Base-by-base conservation (phyloP, 1,140 invertebrate species). In the Drosophila hydei region DNA sequence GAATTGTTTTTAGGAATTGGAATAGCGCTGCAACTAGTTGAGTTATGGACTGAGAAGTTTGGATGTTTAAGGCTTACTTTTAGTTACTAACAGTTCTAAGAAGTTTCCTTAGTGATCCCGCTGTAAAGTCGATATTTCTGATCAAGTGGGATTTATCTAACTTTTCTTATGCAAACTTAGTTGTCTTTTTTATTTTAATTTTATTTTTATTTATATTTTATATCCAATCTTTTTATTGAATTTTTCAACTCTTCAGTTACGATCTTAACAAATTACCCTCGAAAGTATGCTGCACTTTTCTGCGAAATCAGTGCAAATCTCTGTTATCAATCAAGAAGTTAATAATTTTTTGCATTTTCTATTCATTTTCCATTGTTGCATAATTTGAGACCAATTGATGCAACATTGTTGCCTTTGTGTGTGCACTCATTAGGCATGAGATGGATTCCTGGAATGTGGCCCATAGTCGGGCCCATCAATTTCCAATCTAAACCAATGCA, bases 401-500 rank as follows among this genome's bases (percentile, higher is more conserved):
- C 27, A 14, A 45, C 40, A 72, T 59, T 72, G 48, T 72, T 38
- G 18, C 7, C 48, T 40, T 33, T 64, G 23, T 56, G 11, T 27
- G 1, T 8, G 21, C 30, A 23, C 21, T 40, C 47, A 68, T 60
- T 43, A 52, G 50, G 16, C 54, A n/a, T 63, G 21, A 23, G 33
- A 4, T 11, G 50, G 27, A 27, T 60, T 72, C 70, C 52, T 4
- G 11, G 64, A 67, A 72, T 60, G 3, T 23, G 21, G 40, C 50
- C n/a, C 25, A 56, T 47, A 45, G 61, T 47, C 70, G 55, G 47
- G 43, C 54, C 75, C 72, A 62, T 63, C 48, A n/a, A 70, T 19
- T 60, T 62, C 59, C 45, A 56, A 80, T 80, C 58, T 73, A 72
- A 85, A 74, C 55, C 78, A 75, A 78, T 87, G 83, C 81, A 87